These are phyloP conservation scores for Cryptoprocta ferox DNA, from an alignment of 2,797 vertebrate genomes.

Conservation along the genomic window DNA sequence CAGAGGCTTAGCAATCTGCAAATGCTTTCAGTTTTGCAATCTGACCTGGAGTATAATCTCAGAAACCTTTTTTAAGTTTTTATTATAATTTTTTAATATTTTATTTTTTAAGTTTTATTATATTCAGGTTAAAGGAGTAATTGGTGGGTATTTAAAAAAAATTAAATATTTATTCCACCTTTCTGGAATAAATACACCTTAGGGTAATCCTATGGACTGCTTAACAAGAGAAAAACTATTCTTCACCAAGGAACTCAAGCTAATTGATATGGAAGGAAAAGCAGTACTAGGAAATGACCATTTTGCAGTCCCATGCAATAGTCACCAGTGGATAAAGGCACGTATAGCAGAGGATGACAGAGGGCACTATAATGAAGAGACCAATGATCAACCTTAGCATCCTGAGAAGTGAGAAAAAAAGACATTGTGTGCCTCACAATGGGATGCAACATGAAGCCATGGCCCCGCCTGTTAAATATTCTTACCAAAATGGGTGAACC, in stretches of 20 bases:
- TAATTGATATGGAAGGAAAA: neutral
- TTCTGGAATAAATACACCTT: neutral
- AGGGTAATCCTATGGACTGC: neutral
- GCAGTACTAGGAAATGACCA: neutral
- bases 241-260: neutral
- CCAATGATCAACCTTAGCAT: neutral
- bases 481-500: neutral
- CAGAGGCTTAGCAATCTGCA: neutral
- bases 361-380: neutral
- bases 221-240: slow-evolving; percentile 1
- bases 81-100: too few relatives aligned
- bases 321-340: neutral
- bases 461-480: neutral
- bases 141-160: neutral
- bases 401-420: neutral
- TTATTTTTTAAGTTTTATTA: too few relatives aligned
- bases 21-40: neutral
- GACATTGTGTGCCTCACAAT: neutral
- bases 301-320: neutral
- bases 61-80: neutral
- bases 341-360: neutral
- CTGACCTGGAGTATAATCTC: neutral
- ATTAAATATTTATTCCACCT: neutral
- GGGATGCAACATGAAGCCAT: neutral
- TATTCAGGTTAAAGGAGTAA: neutral